These are phyloP conservation scores for Philereme vetulata DNA, from an alignment of 2,888 invertebrate species.

Conservation along the genomic window DNA sequence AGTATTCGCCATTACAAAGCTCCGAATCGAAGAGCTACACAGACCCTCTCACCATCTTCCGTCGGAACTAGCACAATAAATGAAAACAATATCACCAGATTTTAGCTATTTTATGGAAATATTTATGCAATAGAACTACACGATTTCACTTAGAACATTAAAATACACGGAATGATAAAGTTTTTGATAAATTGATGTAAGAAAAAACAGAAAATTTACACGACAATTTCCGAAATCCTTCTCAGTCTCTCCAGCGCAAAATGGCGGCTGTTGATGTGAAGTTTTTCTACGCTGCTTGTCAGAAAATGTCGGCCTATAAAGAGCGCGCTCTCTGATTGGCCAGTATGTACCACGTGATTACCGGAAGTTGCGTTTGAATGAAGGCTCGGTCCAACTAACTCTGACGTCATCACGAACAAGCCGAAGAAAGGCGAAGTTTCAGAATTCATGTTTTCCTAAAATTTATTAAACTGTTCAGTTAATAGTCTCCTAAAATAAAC, in stretches of 20 bases:
- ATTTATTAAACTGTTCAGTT: too few species aligned
- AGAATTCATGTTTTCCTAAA: conserved; percentile 15
- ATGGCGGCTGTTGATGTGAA: conserved; percentile 98
- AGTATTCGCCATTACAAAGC: conserved; percentile 92
- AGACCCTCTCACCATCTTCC: conserved; percentile 90
- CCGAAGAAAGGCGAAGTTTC: conserved; percentile 63
- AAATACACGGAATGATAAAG: conserved; percentile 84
- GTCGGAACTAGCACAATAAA: conserved; percentile 89
- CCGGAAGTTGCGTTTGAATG: conserved; percentile 77
- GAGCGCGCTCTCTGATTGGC: conserved; percentile 73
- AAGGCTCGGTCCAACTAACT: conserved; percentile 71
- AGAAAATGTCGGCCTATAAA: conserved; percentile 86
- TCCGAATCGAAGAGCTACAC: conserved; percentile 87
- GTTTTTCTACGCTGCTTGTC: conserved; percentile 98
- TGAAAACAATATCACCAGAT: conserved; percentile 86
- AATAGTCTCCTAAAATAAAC: too few species aligned
- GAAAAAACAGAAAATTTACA: conserved; percentile 87
- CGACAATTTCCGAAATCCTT: conserved; percentile 89
- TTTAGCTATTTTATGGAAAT: conserved; percentile 77
- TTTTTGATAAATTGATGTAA: conserved; percentile 83
- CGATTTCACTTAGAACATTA: conserved; percentile 83
- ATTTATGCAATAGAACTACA: conserved; percentile 74
- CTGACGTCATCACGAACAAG: conserved; percentile 77
- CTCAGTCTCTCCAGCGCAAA: conserved; percentile 92
- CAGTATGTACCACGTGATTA: conserved; percentile 73